Conservation (phyloP, 2,113 vertebrate species). For the Charina bottae region DNA sequence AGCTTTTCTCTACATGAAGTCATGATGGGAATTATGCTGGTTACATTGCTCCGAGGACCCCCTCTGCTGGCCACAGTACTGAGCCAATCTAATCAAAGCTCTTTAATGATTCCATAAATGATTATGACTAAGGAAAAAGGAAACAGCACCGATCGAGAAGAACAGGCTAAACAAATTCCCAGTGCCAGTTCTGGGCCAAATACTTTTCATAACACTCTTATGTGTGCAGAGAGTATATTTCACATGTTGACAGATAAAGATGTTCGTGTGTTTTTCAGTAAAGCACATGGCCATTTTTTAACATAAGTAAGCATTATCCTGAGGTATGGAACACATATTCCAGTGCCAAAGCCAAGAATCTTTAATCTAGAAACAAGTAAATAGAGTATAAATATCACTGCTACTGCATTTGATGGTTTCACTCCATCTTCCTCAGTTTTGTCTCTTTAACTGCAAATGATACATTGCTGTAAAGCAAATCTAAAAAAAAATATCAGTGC, state of each 20-base stretch:
- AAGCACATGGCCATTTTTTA: slow-evolving; percentile 45
- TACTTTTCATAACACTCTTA: background rate
- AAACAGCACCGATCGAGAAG: slow-evolving; percentile 16
- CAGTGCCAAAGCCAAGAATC: slow-evolving; percentile 40
- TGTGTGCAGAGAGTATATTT: background rate
- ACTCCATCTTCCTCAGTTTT: slow-evolving; percentile 5
- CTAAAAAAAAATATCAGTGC: background rate
- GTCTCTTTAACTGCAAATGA: background rate
- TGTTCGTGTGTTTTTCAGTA: slow-evolving; percentile 43
- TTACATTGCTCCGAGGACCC: slow-evolving; percentile 55
- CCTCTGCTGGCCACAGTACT: slow-evolving; percentile 55
- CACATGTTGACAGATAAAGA: slow-evolving; percentile 37
- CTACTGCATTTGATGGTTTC: slow-evolving; percentile 18
- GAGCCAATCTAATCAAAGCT: slow-evolving; percentile 33
- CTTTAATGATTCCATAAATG: background rate
- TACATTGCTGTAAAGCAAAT: slow-evolving; percentile 20
- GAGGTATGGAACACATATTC: slow-evolving; percentile 47
- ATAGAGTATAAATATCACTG: background rate
- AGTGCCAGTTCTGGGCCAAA: slow-evolving; percentile 11
- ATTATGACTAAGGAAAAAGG: background rate
- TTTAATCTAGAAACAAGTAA: slow-evolving; percentile 45
- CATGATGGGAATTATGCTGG: accelerated
- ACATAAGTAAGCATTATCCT: slow-evolving; percentile 42
- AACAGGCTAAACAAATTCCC: slow-evolving; percentile 24
- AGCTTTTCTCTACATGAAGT: accelerated